phyloP scores from a whole-genome alignment of 1,140 invertebrate genomes.

The Drosophila quadrilineata region DNA sequence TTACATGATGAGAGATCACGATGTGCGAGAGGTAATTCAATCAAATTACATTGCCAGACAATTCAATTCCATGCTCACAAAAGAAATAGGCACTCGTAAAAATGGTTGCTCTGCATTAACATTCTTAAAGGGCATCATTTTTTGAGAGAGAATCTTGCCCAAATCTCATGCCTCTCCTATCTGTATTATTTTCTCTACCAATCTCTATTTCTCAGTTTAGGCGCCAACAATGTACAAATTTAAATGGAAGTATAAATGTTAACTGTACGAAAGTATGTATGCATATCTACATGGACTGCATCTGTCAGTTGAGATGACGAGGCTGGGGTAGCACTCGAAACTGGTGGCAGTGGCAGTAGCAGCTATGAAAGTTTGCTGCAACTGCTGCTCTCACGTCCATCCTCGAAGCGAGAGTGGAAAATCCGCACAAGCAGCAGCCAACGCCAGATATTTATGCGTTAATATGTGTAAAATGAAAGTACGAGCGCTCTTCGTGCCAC shows the following conservation, averaged over 20 bases:
- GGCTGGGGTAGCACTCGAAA: background rate
- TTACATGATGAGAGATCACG: background rate
- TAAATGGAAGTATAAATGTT: constrained; percentile 1
- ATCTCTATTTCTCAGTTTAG: too few species aligned
- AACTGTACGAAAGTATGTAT: constrained; percentile 10
- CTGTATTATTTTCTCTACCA: too few species aligned
- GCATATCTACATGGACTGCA: constrained; percentile 31
- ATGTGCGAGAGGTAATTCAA: constrained; percentile 23
- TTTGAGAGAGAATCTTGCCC: background rate
- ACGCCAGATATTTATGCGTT: constrained; percentile 28
- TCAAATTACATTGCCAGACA: constrained; percentile 42
- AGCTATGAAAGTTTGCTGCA: constrained; percentile 60
- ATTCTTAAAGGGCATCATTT: constrained; percentile 5
- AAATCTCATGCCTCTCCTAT: background rate
- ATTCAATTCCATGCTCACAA: constrained; percentile 37
- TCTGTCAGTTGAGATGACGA: constrained; percentile 28
- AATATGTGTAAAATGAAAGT: constrained; percentile 59
- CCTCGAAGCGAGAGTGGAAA: constrained; percentile 45
- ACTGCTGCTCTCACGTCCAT: constrained; percentile 24
- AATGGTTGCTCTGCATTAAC: constrained; percentile 14
- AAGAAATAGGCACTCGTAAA: constrained; percentile 34
- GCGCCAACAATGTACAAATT: constrained; percentile 1
- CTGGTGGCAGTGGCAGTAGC: background rate
- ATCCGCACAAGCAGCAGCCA: constrained; percentile 28
- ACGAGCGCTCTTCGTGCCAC: too few species aligned